Base-by-base conservation (phyloP, 2,888 invertebrate species). In the Ypsolopha sequella region DNA sequence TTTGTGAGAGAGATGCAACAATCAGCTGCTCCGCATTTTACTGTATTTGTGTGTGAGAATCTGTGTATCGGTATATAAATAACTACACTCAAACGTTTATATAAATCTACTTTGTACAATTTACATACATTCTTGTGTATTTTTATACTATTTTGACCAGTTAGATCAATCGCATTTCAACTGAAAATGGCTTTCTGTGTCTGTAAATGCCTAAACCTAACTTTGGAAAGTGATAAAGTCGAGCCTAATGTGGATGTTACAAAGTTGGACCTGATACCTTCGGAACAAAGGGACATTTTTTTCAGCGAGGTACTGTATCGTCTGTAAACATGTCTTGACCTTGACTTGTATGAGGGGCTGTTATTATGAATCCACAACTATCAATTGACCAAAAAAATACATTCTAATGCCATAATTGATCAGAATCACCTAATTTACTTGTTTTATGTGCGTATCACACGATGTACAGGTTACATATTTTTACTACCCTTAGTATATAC, bases 171-270 rank as follows among this genome's bases (percentile, higher is more conserved):
- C 56, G 58, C 52, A 60, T 60, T 67, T 64, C 56, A 55, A 58
- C 56, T 59, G 57, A 84, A 65, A 65, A 89, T 89, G 89, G 82
- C 90, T 76, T 73, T 85, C 66, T 84, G 72, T 72, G 89, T 91
- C 68, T 94, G 94, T 84, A 91, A 92, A 87, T 94, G 94, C 79
- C 80, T 93, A 66, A 94, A 94, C 82, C 88, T 93, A 63, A 84
- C 87, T 61, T 86, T 92, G 61, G 89, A 89, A 76, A 84, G 90
- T 66, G 89, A 89, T 68, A 87, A 87, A 72, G 69, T 80, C 64
- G 85, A 90, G 68, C 86, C 86, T 63, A 82, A 86, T 70, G 76
- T 89, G 66, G 88, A 88, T 66, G 69, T 87, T 61, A 87, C 84
- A 60, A 87, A 87, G 68, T 72, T 90, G 68, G 87, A 88, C 65